phyloP scores from a whole-genome alignment of 2,113 vertebrate species.

The Lathamus discolor region DNA sequence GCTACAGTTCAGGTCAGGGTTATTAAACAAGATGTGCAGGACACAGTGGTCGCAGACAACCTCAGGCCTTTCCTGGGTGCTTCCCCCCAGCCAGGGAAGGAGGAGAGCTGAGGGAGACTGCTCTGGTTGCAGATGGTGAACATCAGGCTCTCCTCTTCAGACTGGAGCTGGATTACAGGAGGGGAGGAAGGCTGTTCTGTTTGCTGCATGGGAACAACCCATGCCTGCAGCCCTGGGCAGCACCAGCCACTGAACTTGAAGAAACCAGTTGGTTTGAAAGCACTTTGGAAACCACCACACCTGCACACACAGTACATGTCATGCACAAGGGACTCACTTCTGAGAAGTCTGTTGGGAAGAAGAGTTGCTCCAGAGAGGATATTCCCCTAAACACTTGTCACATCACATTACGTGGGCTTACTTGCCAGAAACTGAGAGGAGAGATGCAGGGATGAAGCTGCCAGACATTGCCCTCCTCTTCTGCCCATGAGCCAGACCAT shows the following conservation, averaged over 20 bases:
- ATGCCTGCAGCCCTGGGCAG: background rate
- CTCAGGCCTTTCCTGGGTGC: background rate
- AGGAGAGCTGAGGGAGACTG: background rate
- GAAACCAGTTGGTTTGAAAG: background rate
- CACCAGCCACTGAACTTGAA: background rate
- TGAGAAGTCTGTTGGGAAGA: background rate
- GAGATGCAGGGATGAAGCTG: background rate
- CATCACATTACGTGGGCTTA: fast-evolving
- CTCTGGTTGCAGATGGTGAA: background rate
- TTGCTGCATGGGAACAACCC: background rate
- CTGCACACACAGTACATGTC: background rate
- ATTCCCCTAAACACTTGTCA: background rate
- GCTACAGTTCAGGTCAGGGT: background rate
- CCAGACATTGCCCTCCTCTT: background rate
- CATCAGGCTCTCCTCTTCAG: background rate
- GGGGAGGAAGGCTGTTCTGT: background rate
- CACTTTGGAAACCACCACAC: background rate
- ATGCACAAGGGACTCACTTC: background rate
- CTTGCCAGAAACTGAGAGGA: background rate
- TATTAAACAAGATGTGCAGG: background rate
- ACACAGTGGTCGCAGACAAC: background rate
- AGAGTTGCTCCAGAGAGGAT: background rate
- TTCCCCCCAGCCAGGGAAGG: background rate
- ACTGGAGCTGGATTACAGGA: background rate
- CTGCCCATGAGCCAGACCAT: fast-evolving